phyloP scores from a whole-genome alignment of 2,888 invertebrate genomes.

The Catonia carolina region DNA sequence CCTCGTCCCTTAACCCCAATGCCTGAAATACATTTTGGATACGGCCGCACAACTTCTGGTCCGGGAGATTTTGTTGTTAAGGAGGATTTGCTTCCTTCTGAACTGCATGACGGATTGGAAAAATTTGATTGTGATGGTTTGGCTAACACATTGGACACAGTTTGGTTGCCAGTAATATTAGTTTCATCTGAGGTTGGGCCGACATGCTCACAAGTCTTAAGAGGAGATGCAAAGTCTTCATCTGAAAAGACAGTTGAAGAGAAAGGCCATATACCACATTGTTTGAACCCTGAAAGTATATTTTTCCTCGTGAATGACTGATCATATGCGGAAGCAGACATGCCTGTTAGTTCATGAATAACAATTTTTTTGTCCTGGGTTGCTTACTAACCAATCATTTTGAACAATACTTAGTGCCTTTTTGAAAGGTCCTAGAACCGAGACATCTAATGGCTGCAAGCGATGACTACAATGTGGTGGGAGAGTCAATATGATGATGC shows the following conservation, averaged over 20 bases:
- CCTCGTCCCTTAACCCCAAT: not conserved
- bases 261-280: not conserved
- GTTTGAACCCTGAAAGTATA: not conserved
- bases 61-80: not conserved
- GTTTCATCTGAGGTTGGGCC: not conserved
- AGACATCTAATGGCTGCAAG: not conserved
- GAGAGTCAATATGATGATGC: not conserved
- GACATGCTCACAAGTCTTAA: not conserved
- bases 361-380: not conserved
- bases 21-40: not conserved
- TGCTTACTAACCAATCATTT: not conserved
- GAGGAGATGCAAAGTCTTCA: not conserved
- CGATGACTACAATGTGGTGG: not conserved
- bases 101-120: too few relatives aligned
- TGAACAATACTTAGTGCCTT: not conserved
- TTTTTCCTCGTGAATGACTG: not conserved
- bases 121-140: too few relatives aligned
- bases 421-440: not conserved
- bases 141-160: too few relatives aligned
- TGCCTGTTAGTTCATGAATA: not conserved
- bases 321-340: not conserved
- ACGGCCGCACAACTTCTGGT: not conserved
- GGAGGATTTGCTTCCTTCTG: too few relatives aligned
- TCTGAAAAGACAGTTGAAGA: not conserved
- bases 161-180: not conserved